Evolutionary conservation across 2,888 invertebrate species (phyloP), one percentile per base, ranked within the genome.

Genomic region (Lissonota sp.): DNA sequence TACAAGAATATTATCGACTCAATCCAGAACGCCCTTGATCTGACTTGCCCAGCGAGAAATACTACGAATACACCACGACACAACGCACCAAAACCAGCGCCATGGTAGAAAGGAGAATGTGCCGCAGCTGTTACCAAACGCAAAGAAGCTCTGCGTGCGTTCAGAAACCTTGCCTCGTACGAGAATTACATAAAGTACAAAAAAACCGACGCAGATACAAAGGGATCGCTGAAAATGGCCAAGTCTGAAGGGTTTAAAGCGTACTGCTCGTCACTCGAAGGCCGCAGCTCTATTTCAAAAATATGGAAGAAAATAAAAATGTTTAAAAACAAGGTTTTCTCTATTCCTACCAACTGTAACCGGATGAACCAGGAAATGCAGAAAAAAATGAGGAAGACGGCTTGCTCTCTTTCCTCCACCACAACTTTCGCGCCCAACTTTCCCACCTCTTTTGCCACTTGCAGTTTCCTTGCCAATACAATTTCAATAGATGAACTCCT

Each of bases 341-440:
- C 46, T 8, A 4, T 0, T 0, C 8, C 10, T 0, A 10, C n/a
- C n/a, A 1, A 0, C 46, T 46, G 4, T n/a, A 10, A 2, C 0
- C 5, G n/a, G 46, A 46, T 10, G n/a, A 46, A 4, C 0, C n/a
- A 3, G 10, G n/a, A 4, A 2, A 1, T 4, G 10, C n/a, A 46
- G n/a, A 8, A 0, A 4, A 10, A 0, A 46, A 10, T 0, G 10
- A 46, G 4, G n/a, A 8, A 0, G 0, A 46, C 1, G 5, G 8
- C 1, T n/a, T n/a, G 0, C n/a, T 46, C n/a, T 10, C 4, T 46
- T 4, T 5, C 0, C 5, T 1, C 8, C 46, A 46, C 1, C 12
- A 37, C 8, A 14, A 37, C 7, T 0, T 0, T 0, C 0, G 3
- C 3, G 4, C 6, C 7, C 5, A 7, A 16, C 7, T 6, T 4